These are phyloP conservation scores for Ptychodera flava DNA, from an alignment of 35 echinoderm and acorn worm genomes.

Conservation along the genomic window DNA sequence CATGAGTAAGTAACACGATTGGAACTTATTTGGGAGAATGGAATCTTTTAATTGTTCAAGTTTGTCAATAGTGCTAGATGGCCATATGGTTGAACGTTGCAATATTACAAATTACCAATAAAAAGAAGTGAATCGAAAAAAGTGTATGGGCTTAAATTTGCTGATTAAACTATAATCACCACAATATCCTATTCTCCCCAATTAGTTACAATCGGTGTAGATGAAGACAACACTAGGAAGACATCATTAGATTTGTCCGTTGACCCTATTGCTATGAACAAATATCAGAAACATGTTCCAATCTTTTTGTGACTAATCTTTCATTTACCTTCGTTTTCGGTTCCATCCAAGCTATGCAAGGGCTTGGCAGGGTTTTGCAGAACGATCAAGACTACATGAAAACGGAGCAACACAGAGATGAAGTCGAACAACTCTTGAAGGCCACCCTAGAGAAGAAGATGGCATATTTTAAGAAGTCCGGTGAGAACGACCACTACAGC, in stretches of 20 bases:
- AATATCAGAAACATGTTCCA: too few relatives aligned
- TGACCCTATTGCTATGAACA: background rate
- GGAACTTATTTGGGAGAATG: background rate
- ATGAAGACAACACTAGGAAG: background rate
- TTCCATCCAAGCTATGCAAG: background rate
- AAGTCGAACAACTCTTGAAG: background rate
- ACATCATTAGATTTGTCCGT: background rate
- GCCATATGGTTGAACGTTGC: background rate
- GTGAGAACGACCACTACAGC: background rate
- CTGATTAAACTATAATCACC: background rate
- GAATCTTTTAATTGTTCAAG: background rate
- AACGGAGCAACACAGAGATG: background rate
- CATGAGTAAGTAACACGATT: background rate
- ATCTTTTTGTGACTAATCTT: background rate
- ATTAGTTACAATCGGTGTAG: background rate
- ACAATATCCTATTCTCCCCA: background rate
- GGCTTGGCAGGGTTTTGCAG: background rate
- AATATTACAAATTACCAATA: background rate
- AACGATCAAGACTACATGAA: background rate
- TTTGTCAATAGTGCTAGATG: too few relatives aligned
- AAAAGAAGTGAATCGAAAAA: background rate
- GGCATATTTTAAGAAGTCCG: background rate
- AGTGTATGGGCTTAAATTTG: background rate
- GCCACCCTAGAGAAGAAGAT: background rate
- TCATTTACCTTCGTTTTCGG: background rate